phyloP scores from a whole-genome alignment of 2,797 vertebrate genomes.

The Spheniscus humboldti region DNA sequence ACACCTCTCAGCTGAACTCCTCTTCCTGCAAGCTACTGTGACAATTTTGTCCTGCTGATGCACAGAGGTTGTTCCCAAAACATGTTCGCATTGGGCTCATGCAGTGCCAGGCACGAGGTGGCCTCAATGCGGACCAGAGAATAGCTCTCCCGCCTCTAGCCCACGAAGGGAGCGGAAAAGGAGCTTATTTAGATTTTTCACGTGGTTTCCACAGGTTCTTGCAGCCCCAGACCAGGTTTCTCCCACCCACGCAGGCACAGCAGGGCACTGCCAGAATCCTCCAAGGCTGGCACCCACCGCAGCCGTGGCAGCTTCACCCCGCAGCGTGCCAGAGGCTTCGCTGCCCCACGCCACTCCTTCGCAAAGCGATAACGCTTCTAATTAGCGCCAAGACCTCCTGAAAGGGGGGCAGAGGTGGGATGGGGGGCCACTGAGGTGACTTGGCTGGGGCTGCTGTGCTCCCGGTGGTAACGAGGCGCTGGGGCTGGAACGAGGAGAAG shows the following conservation, averaged over 20 bases:
- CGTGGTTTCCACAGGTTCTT: neutral
- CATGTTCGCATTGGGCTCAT: fast-evolving
- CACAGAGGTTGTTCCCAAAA: neutral
- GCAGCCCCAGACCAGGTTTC: neutral
- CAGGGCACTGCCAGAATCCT: neutral
- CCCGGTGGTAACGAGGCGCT: neutral
- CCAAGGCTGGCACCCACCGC: neutral
- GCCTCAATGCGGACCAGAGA: neutral
- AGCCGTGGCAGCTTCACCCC: neutral
- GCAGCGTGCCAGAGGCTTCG: neutral
- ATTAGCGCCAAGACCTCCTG: constrained; percentile 38
- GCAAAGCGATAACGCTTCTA: constrained; percentile 41
- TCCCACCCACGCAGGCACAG: fast-evolving
- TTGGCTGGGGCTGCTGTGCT: neutral
- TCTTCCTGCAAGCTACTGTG: neutral
- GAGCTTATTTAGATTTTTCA: neutral
- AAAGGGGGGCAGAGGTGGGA: neutral
- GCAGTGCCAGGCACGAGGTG: fast-evolving
- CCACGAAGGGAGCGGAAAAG: fast-evolving
- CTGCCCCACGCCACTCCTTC: neutral
- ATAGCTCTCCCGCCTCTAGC: neutral
- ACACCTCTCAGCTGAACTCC: neutral
- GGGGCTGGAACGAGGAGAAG: constrained; percentile 15
- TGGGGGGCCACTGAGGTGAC: neutral
- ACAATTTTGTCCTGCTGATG: neutral